Evolutionary conservation across 2,888 invertebrate species (phyloP), one percentile per base, ranked within the genome.

Genomic region (Drosophila kambysellisi): DNA sequence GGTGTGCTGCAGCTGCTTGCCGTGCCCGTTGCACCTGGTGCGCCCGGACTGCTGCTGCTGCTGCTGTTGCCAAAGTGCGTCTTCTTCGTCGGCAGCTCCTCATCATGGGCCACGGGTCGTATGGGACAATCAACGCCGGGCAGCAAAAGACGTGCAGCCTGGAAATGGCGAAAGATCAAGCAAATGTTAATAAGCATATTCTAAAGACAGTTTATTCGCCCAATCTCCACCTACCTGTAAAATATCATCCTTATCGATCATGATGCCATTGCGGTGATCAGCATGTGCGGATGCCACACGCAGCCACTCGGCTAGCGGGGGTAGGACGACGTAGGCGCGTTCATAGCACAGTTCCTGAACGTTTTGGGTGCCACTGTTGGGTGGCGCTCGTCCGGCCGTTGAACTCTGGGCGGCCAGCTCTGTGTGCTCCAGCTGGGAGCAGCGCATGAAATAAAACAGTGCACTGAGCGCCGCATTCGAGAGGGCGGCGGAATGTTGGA

Each of bases 41-140:
- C 48, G 0, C 64, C 43, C 8, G 66, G 37, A 35, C 56, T 53
- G 41, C 61, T 58, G 51, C 62, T 41, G 30, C 30, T 57, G 32
- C 20, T 32, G 51, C 32, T 25, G 52, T 83, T 78, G 33, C 67
- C 76, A 51, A 91, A 86, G 53, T 82, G 81, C 30, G 89, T 91
- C 81, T 91, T 92, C 72, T 93, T 93, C 4, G 92, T 91, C 35
- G 94, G 93, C 60, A 94, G 89, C 65, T 94, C 94, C 83, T 94
- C 94, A 62, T 94, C 94, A 20, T 91, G 91, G 1, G 96, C 96
- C 83, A 97, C 94, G 3, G 96, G 95, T 52, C 98, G 93, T 2
- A 97, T 96, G 17, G 98, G 98, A 92, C 97, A 98, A 93, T 98
- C 98, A 0, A 98, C 97, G 29, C 97, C 97, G 3, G 98, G 98